Evolutionary conservation across 2,888 invertebrate genomes (phyloP).

Genomic region (Phengaris alcon): DNA sequence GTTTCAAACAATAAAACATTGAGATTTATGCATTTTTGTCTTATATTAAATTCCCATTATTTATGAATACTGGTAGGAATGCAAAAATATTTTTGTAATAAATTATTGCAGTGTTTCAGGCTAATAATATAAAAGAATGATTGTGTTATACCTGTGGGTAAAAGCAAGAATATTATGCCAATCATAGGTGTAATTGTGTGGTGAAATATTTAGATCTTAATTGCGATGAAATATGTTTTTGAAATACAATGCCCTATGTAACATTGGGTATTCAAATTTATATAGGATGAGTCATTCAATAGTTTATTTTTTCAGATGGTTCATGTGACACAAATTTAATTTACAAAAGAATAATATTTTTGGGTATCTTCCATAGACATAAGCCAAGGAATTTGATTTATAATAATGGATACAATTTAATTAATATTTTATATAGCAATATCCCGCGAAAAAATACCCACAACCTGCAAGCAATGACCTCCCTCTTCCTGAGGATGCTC

Average conservation of each 20-base stretch:
- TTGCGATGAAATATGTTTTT: not conserved
- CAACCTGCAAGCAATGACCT: too few species aligned
- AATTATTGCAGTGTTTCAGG: too few species aligned
- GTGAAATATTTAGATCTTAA: not conserved
- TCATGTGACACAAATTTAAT: conserved; percentile 4
- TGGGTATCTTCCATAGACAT: not conserved
- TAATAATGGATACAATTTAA: too few species aligned
- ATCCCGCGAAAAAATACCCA: too few species aligned
- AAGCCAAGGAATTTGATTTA: too few species aligned
- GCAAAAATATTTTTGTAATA: too few species aligned
- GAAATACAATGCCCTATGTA: not conserved
- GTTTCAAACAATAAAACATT: conserved; percentile 62
- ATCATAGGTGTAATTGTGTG: not conserved
- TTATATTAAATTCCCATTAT: not conserved
- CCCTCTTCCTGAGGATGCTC: too few species aligned
- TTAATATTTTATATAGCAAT: too few species aligned
- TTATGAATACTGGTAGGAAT: too few species aligned
- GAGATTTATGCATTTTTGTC: conserved; percentile 39
- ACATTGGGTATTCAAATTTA: not conserved
- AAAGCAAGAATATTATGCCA: not conserved
- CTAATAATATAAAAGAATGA: too few species aligned
- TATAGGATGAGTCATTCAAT: not conserved
- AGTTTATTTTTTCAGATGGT: conserved; percentile 11
- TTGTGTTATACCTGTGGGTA: too few species aligned
- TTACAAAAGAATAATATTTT: not conserved